Percentiles rank a stretch among this genome's conserved stretches.
Conservation (phyloP, 2,888 invertebrate species). For the Brenthis ino region DNA sequence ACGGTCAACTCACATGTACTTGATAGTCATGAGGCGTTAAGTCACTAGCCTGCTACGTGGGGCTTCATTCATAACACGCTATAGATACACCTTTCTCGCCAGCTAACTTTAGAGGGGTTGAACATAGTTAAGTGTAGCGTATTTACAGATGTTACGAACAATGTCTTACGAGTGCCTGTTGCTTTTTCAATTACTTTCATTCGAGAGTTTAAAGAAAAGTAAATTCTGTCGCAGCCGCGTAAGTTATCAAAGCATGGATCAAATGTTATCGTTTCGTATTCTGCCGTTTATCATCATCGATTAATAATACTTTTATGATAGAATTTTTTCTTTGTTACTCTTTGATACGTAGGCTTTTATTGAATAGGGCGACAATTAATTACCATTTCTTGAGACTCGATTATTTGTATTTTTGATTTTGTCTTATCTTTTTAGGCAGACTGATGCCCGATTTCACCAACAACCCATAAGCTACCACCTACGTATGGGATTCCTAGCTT, state of each 20-base stretch:
- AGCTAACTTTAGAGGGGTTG: no score
- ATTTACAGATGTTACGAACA: no score
- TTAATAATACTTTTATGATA: constrained; percentile 3
- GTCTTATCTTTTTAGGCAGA: no score
- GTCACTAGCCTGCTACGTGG: neutral
- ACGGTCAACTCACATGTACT: constrained; percentile 8
- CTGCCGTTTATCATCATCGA: constrained; percentile 9
- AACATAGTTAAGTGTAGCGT: no score
- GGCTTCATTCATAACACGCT: constrained; percentile 3
- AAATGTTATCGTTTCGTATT: constrained; percentile 9
- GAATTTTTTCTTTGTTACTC: constrained; percentile 2
- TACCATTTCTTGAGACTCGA: neutral
- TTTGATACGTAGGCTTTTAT: constrained; percentile 9
- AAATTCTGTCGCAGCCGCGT: neutral
- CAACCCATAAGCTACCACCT: no score
- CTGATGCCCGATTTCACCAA: no score
- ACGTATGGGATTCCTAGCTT: no score
- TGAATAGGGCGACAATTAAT: neutral
- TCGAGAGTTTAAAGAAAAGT: neutral
- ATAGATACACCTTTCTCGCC: neutral
- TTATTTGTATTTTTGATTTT: no score
- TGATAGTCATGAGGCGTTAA: constrained; percentile 1
- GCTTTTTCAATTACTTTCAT: neutral
- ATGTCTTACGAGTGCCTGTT: no score
- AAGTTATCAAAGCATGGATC: constrained; percentile 11